Percentiles rank a stretch among this genome's conserved stretches.
These are phyloP conservation scores for Podocnemis expansa DNA, from an alignment of 2,113 vertebrate genomes.

Conservation along the genomic window DNA sequence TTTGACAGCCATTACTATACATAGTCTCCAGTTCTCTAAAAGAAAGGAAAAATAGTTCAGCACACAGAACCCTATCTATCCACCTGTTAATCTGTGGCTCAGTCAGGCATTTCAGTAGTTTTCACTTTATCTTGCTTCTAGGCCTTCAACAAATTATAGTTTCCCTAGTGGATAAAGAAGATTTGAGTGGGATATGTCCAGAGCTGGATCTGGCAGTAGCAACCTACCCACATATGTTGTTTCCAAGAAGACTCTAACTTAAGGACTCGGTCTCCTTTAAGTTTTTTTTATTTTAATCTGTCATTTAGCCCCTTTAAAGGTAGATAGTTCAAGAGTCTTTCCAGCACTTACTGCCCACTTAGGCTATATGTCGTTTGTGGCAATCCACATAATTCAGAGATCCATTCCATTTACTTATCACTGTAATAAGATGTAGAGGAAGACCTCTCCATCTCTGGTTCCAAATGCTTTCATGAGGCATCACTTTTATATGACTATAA, in stretches of 20 bases:
- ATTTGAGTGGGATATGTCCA: neutral
- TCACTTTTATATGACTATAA: neutral
- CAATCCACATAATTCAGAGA: neutral
- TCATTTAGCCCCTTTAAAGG: neutral
- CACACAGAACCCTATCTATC: rapidly evolving
- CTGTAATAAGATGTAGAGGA: neutral
- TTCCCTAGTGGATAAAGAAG: neutral
- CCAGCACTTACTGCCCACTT: neutral
- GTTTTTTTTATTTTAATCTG: neutral
- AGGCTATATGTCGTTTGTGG: neutral
- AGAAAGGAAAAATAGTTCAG: neutral
- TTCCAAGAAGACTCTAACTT: neutral
- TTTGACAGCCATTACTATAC: neutral
- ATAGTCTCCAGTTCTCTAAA: neutral
- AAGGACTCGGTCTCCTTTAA: neutral
- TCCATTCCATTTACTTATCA: neutral
- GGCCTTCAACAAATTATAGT: neutral
- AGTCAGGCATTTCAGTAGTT: neutral
- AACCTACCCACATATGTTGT: neutral
- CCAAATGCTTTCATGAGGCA: neutral
- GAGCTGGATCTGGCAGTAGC: neutral
- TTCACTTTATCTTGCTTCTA: neutral
- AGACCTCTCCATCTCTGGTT: neutral
- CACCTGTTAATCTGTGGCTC: neutral
- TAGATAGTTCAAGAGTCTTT: neutral